A percentile compares a stretch with the other conserved stretches of the same genome.
These are phyloP conservation scores for Drosophila punjabiensis DNA, from an alignment of 1,140 invertebrate species.

Conservation along the genomic window DNA sequence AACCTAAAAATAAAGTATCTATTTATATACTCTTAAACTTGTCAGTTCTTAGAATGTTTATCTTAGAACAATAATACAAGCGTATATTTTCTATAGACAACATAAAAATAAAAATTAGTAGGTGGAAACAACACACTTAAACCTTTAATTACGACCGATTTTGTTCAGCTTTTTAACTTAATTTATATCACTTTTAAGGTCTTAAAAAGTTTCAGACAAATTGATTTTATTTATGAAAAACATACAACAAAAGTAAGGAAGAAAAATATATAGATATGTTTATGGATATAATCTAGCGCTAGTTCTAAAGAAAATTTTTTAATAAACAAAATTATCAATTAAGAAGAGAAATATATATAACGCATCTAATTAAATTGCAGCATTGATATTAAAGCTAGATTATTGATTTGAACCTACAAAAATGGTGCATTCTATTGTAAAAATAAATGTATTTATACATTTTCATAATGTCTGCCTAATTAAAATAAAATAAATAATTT, in stretches of 20 bases:
- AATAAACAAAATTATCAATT: not conserved
- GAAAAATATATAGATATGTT: not conserved
- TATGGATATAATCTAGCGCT: not conserved
- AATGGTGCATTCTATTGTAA: not conserved
- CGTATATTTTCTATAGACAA: not conserved
- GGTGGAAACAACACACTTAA: not conserved
- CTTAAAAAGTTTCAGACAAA: not conserved
- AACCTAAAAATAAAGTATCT: not conserved
- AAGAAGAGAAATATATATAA: not conserved
- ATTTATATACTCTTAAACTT: not conserved
- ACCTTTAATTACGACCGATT: constrained; percentile 2
- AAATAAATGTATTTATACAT: not conserved
- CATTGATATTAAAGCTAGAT: not conserved
- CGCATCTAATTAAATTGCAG: not conserved
- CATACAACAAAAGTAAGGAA: not conserved
- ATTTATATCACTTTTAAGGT: not conserved
- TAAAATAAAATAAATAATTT: not conserved
- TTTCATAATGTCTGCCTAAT: not conserved
- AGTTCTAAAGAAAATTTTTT: not conserved
- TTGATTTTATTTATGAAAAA: not conserved
- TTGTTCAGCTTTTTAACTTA: not conserved
- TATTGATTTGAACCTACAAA: not conserved
- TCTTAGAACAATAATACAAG: not conserved
- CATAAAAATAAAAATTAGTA: not conserved
- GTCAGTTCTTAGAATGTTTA: not conserved